These are phyloP conservation scores for Synaphobranchus kaupii DNA, from an alignment of 2,797 vertebrate genomes.

Conservation along the genomic window DNA sequence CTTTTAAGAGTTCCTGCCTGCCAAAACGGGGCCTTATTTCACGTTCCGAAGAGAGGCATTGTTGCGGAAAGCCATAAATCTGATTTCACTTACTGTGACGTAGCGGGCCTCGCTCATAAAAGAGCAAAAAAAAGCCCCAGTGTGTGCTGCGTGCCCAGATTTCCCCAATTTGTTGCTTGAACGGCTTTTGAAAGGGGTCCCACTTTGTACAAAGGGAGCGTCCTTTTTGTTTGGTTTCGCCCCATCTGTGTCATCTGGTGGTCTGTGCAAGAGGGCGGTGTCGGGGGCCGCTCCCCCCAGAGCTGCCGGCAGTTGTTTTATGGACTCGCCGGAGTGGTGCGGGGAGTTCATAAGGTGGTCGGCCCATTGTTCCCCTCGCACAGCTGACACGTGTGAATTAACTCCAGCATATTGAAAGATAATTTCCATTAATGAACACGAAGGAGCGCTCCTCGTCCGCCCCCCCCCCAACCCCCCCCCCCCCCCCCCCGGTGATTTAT, in stretches of 20 bases:
- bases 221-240: conserved; percentile 86
- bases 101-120: conserved; percentile 71
- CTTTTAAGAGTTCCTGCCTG: conserved; percentile 8
- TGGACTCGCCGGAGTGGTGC: conserved; percentile 89
- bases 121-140: conserved; percentile 71
- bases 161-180: conserved; percentile 90
- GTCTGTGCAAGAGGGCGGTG: conserved; percentile 85
- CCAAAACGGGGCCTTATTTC: conserved; percentile 16
- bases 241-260: conserved; percentile 99
- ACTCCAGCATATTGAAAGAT: conserved; percentile 93
- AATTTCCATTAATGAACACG: conserved; percentile 96
- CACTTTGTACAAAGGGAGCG: conserved; percentile 84
- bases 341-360: conserved; percentile 95
- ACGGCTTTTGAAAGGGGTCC: conserved; percentile 86
- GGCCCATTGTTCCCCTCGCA: conserved; percentile 86
- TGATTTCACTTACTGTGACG: conserved; percentile 74
- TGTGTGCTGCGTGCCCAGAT: conserved; percentile 77
- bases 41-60: conserved; percentile 37
- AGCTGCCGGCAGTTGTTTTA: conserved; percentile 92
- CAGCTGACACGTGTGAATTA: conserved; percentile 93
- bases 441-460: conserved; percentile 83
- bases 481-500: conserved; percentile 78
- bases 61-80: conserved; percentile 68
- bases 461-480: conserved; percentile 34
- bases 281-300: conserved; percentile 82